Percentiles rank a stretch among this genome's conserved stretches.
Evolutionary conservation across 2,797 vertebrate genomes (phyloP).

Genomic region (Phaenicophaeus curvirostris): DNA sequence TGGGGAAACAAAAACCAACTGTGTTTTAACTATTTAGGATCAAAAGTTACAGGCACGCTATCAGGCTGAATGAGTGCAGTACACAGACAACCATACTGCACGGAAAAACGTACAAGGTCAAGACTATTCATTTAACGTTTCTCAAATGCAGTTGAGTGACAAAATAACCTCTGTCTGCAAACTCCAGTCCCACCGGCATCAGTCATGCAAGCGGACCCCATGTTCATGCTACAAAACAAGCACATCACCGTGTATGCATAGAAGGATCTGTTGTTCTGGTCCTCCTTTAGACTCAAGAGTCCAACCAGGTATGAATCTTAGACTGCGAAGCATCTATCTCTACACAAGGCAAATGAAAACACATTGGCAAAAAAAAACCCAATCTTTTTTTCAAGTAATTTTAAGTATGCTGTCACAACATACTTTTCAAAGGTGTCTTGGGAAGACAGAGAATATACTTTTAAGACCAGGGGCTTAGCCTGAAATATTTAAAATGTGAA

Average conservation of each 20-base stretch:
- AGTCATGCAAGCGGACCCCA: neutral
- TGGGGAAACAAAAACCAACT: rapidly evolving
- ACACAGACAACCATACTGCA: neutral
- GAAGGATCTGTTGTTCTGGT: neutral
- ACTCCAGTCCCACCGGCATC: neutral
- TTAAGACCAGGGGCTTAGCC: neutral
- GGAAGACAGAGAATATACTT: neutral
- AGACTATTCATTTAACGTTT: neutral
- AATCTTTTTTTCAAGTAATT: neutral
- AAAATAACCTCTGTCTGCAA: neutral
- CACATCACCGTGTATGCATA: rapidly evolving
- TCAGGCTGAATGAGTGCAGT: neutral
- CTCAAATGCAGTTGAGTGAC: neutral
- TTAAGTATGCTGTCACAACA: neutral
- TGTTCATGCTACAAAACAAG: neutral
- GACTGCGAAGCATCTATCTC: neutral
- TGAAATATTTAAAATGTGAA: neutral
- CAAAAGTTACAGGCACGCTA: neutral
- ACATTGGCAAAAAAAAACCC: neutral
- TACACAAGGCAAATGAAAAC: neutral
- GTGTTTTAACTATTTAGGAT: neutral
- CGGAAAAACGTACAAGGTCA: neutral
- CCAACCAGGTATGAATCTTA: neutral
- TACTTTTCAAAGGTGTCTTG: neutral
- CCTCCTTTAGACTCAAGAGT: neutral